These are phyloP conservation scores for Andricus grossulariae DNA, from an alignment of 1,140 invertebrate genomes.

Conservation along the genomic window DNA sequence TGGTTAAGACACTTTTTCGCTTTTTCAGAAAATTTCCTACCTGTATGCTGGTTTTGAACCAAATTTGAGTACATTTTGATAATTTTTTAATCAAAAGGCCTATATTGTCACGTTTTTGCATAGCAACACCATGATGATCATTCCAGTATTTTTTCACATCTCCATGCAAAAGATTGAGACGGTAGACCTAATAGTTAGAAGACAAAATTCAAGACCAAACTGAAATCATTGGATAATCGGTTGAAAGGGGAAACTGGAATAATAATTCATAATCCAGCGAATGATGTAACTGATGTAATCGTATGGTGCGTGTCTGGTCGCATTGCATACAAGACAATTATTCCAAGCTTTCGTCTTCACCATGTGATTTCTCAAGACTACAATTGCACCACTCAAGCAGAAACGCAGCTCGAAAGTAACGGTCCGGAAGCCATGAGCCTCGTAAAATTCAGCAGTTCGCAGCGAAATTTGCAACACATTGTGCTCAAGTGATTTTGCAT, in stretches of 20 bases:
- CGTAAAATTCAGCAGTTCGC: conserved; percentile 25
- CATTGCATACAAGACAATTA: not conserved
- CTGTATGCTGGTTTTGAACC: no score
- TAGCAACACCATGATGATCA: no score
- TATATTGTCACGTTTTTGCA: no score
- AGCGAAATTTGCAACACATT: conserved; percentile 26
- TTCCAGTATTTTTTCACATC: no score
- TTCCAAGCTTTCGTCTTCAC: not conserved
- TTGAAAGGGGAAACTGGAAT: not conserved
- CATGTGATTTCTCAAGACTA: not conserved
- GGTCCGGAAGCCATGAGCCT: conserved; percentile 14
- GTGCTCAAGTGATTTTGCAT: conserved; percentile 11
- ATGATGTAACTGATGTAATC: conserved; percentile 3
- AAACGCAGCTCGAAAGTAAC: conserved; percentile 10
- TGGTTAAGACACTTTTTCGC: no score
- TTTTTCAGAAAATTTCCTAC: no score
- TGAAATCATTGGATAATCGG: not conserved
- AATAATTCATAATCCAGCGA: not conserved
- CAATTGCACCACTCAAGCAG: conserved; percentile 16
- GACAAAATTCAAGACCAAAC: no score
- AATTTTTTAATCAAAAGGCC: no score
- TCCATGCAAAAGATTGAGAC: no score
- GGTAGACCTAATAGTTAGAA: no score
- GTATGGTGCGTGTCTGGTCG: not conserved
- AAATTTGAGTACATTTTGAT: no score